A percentile compares a stretch with the other conserved stretches of the same genome.
These are phyloP conservation scores for Myotis myotis DNA, from an alignment of 2,797 vertebrate genomes.

Conservation along the genomic window DNA sequence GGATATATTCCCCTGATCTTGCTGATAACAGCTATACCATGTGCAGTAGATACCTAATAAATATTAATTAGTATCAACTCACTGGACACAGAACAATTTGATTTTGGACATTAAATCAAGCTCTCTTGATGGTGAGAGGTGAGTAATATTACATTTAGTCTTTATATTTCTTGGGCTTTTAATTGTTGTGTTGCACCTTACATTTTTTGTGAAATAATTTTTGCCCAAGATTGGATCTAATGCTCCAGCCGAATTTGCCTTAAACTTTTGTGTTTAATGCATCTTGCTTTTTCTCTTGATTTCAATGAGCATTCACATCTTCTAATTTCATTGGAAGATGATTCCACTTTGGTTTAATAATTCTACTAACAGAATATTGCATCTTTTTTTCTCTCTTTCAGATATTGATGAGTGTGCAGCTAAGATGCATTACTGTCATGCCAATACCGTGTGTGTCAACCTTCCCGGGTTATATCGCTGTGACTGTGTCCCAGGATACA, in stretches of 20 bases:
- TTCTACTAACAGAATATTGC: not conserved
- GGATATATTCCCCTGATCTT: not conserved
- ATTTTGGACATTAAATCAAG: slow-evolving; percentile 27
- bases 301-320: not conserved
- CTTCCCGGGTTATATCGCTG: slow-evolving; percentile 93
- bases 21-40: not conserved
- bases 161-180: not conserved
- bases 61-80: slow-evolving; percentile 50
- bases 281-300: not conserved
- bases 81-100: not conserved
- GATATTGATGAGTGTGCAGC: slow-evolving; percentile 97
- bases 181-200: not conserved
- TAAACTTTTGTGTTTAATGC: not conserved
- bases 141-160: not conserved
- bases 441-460: slow-evolving; percentile 94
- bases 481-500: slow-evolving; percentile 92
- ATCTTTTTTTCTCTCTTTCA: slow-evolving; percentile 74
- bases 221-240: not conserved
- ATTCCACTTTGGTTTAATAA: not conserved
- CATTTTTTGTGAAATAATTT: not conserved
- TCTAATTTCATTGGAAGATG: not conserved
- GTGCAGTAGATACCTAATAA: not conserved
- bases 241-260: not conserved
- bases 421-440: slow-evolving; percentile 96
- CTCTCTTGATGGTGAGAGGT: not conserved